Conservation (phyloP, 2,113 vertebrate species). For the Plestiodon gilberti region DNA sequence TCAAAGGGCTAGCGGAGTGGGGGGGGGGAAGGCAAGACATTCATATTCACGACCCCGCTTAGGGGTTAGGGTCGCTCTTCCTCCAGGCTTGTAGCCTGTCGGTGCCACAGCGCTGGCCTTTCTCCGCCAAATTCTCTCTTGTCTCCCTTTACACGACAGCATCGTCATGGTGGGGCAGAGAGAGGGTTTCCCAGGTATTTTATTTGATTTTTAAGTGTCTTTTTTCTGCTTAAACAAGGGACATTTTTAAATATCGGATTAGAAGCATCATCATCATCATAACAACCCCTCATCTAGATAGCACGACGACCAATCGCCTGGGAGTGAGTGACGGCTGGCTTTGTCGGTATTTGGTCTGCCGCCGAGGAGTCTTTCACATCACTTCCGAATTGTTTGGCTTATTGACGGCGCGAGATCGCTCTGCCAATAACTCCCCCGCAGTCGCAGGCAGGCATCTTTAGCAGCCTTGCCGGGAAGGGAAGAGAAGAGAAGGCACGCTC, state of each 20-base stretch:
- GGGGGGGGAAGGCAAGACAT: not conserved
- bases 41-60: not conserved
- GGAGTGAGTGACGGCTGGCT: not conserved
- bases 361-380: constrained; percentile 53
- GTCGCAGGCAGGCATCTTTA: not conserved
- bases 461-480: not conserved
- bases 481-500: not conserved
- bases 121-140: not conserved
- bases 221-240: constrained; percentile 1
- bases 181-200: not conserved
- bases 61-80: too few species aligned
- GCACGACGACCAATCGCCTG: constrained; percentile 1
- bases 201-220: not conserved
- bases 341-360: constrained; percentile 42
- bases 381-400: constrained; percentile 36
- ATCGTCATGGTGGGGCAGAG: not conserved
- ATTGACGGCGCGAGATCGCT: constrained; percentile 39
- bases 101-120: not conserved
- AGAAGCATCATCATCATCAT: not conserved
- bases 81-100: not conserved
- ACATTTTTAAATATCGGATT: not conserved
- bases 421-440: not conserved
- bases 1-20: not conserved
- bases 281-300: not conserved
- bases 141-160: not conserved